Evolutionary conservation across 2,888 invertebrate species (phyloP).

Genomic region (Drosophila cognata): DNA sequence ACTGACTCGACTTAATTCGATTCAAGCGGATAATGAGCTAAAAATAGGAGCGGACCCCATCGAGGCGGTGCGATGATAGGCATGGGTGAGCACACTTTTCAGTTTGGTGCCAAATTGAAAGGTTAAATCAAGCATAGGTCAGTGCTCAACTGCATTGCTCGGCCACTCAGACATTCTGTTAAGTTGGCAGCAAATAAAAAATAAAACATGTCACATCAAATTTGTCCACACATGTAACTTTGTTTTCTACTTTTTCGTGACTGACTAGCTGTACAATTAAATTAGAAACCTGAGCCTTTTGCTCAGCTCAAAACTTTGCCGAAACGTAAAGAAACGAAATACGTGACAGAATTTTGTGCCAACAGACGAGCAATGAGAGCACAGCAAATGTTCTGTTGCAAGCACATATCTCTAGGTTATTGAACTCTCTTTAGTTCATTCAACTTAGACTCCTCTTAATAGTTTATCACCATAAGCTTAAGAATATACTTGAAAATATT

Average conservation of each 20-base stretch:
- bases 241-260: conserved; percentile 14
- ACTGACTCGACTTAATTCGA: conserved; percentile 55
- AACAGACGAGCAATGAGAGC: conserved; percentile 6
- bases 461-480: conserved; percentile 7
- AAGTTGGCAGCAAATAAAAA: conserved; percentile 24
- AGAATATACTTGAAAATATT: not conserved
- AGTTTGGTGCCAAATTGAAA: conserved; percentile 38
- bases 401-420: conserved; percentile 22
- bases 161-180: conserved; percentile 8
- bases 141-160: conserved; percentile 27
- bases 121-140: conserved; percentile 46
- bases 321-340: conserved; percentile 57
- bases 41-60: conserved; percentile 54
- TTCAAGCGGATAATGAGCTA: conserved; percentile 51
- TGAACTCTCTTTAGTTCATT: conserved; percentile 47
- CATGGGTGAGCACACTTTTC: conserved; percentile 24
- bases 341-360: conserved; percentile 66
- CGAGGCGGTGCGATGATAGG: conserved; percentile 22
- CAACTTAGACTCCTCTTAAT: conserved; percentile 29
- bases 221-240: conserved; percentile 7
- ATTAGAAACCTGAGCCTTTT: conserved; percentile 68
- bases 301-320: conserved; percentile 50
- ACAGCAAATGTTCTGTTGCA: conserved; percentile 9
- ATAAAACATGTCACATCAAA: conserved; percentile 20
- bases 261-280: conserved; percentile 62